phyloP scores from a whole-genome alignment of 2,888 invertebrate genomes.

The Copidosoma aretas region DNA sequence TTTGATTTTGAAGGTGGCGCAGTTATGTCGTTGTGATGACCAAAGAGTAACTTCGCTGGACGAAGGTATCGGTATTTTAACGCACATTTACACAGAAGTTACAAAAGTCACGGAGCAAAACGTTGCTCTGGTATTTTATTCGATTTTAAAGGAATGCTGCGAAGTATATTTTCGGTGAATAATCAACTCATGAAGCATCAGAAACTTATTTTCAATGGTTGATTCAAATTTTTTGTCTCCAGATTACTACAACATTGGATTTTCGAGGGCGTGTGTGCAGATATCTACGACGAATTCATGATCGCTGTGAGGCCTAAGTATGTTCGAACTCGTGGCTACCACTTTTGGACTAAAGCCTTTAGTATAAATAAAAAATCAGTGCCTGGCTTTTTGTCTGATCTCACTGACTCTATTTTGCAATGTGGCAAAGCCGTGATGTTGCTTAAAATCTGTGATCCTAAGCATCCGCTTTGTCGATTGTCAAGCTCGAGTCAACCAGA shows the following conservation, averaged over 20 bases:
- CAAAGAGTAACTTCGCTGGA: slow-evolving; percentile 44
- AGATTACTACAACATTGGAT: slow-evolving; percentile 84
- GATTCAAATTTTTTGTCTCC: slow-evolving; percentile 41
- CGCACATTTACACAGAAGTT: slow-evolving; percentile 72
- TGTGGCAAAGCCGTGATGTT: slow-evolving; percentile 79
- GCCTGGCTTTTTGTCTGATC: slow-evolving; percentile 73
- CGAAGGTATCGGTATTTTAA: slow-evolving; percentile 69
- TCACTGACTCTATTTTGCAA: slow-evolving; percentile 71
- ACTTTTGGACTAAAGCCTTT: slow-evolving; percentile 75
- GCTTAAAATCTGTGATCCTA: slow-evolving; percentile 73
- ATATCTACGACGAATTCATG: slow-evolving; percentile 84
- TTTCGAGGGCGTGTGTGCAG: slow-evolving; percentile 82
- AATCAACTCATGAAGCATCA: not conserved
- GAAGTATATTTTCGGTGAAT: slow-evolving; percentile 69
- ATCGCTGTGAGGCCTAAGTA: slow-evolving; percentile 75
- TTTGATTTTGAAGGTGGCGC: slow-evolving; percentile 53
- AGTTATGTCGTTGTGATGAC: slow-evolving; percentile 52
- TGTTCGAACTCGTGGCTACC: slow-evolving; percentile 69
- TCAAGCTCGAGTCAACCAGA: slow-evolving; percentile 66
- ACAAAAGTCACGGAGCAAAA: slow-evolving; percentile 67
- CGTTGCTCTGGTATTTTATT: slow-evolving; percentile 67
- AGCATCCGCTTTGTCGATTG: slow-evolving; percentile 67
- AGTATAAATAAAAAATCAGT: slow-evolving; percentile 64
- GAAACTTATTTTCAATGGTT: not conserved
- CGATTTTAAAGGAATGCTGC: slow-evolving; percentile 66